Evolutionary conservation across 2,113 vertebrate genomes (phyloP), one percentile per base, ranked within the genome.

Genomic region (Anser brachyrhynchus): DNA sequence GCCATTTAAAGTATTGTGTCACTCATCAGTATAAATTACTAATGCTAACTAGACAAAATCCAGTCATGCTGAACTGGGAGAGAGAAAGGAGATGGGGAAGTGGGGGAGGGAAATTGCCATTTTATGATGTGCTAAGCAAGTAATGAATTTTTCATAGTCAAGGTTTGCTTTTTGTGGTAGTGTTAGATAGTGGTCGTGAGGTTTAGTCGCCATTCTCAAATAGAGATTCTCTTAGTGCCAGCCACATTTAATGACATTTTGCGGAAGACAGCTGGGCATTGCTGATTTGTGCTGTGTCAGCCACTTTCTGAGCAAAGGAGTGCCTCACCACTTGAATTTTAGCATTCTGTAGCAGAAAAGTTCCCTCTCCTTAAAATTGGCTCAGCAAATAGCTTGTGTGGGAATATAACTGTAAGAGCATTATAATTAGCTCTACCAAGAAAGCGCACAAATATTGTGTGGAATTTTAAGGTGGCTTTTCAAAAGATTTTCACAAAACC

Each of bases 171-270:
- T 95, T 94, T 4, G 9, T 91, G 37, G 7, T 95, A n/a, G 5
- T 71, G 57, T 87, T 95, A 96, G 86, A 93, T 94, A 92, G 86
- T 66, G 93, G 49, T 95, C 80, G 89, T 89, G 90, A 96, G 92
- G 73, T 97, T 96, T 97, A 37, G 81, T 80, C 9, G 72, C 70
- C 85, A 43, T 96, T 93, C 94, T 69, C 91, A 74, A 92, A 89
- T 59, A 92, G 91, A 90, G 92, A 94, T 80, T 93, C 84, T 89
- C 61, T 43, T 82, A 89, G 81, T 91, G 74, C 61, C 84, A 94
- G 91, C 88, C 92, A 94, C 84, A 58, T 97, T 97, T 97, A 97
- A 89, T 98, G 92, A 96, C 92, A 98, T 97, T 85, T 92, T 72
- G 72, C 77, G 94, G 95, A 84, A 97, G 81, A 92, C 89, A 97